Conservation (phyloP, 2,113 vertebrate species). For the Phodopus roborovskii region DNA sequence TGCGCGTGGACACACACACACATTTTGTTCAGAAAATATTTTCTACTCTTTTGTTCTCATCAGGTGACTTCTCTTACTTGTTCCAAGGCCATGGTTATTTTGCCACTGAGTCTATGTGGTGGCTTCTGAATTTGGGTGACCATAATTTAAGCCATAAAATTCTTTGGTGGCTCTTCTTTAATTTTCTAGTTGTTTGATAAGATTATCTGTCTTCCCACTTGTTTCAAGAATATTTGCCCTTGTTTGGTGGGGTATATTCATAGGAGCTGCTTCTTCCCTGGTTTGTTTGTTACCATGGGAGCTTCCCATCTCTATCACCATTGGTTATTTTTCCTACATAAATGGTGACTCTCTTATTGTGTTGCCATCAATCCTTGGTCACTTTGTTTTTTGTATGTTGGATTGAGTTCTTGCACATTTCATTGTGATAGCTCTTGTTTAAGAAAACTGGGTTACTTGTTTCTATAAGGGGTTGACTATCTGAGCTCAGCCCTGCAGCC, state of each 20-base stretch:
- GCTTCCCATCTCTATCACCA: fast-evolving
- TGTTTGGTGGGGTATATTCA: background rate
- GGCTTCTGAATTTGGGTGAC: background rate
- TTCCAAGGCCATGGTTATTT: no score
- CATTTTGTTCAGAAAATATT: background rate
- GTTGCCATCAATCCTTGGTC: background rate
- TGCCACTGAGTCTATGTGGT: background rate
- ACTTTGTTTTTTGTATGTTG: background rate
- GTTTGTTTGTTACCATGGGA: no score
- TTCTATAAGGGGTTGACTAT: background rate
- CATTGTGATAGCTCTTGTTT: background rate
- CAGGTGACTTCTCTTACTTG: background rate
- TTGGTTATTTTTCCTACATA: background rate
- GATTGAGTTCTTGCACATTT: background rate
- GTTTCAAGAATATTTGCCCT: background rate
- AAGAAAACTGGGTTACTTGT: background rate
- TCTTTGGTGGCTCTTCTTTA: background rate
- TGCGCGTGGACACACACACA: background rate
- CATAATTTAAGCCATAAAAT: background rate
- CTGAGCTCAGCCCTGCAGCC: background rate
- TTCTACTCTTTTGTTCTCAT: background rate
- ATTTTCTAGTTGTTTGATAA: background rate
- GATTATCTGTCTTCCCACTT: background rate
- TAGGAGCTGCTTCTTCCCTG: background rate
- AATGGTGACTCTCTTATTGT: background rate